Base-by-base conservation (phyloP, 2,797 vertebrate genomes). In the Stomatorhinus walkeri region DNA sequence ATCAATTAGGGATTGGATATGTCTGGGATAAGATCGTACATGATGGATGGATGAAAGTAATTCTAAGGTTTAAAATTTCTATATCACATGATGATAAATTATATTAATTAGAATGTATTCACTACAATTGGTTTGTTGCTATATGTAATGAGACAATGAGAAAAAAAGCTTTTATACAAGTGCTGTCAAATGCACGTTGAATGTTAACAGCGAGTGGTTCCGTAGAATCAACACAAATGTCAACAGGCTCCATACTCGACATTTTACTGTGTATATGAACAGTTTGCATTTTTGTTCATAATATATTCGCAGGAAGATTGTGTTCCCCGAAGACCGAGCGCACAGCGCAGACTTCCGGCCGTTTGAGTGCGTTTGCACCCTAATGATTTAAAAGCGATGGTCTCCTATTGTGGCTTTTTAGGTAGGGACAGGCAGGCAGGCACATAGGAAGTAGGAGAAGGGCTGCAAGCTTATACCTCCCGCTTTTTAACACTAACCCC, bases 321-420 rank as follows among this genome's bases (percentile, higher is more conserved):
- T 51, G 83, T 54, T 85, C 91, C 90, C 85, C 83, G 9, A 83
- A 91, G 83, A 91, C 79, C 89, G n/a, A 88, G 89, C 87, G 68
- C 89, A 91, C 90, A 93, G 91, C 91, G 91, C 92, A 92, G 91
- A 91, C 93, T 91, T 93, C 93, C 93, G 92, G 91, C 90, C 91
- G 36, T 90, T 56, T 22, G 79, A 48, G 8, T 40, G 43, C 43
- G 87, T 85, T 40, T 85, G 22, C 56, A 43, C 32, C 54, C 28
- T 84, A 64, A 64, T 83, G 28, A 87, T 76, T 72, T 59, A 56
- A 72, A 91, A 87, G 83, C 83, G 91, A 87, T 85, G 91, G 36
- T 90, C 14, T 54, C 86, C 40, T 14, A 54, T 88, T 87, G 88
- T 9, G 89, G 89, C 88, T 85, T 56, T 86, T 83, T 85, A 85